Conservation (phyloP, 2,888 invertebrate species). For the Tenodera sinensis region DNA sequence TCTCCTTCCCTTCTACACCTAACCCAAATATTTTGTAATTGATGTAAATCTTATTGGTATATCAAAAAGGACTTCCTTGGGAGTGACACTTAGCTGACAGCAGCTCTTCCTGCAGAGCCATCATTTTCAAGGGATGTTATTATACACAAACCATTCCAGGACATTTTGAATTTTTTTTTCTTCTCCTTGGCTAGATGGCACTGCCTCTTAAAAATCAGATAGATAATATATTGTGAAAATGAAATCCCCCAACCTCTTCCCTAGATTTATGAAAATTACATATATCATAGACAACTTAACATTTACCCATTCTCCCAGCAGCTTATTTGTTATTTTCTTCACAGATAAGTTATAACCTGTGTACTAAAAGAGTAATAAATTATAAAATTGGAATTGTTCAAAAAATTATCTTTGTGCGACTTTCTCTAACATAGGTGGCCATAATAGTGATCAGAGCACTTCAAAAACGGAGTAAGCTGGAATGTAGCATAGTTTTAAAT, state of each 20-base stretch:
- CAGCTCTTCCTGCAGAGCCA: neutral
- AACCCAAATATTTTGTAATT: neutral
- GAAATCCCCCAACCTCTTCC: neutral
- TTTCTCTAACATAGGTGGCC: neutral
- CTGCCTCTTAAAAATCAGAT: neutral
- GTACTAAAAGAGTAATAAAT: neutral
- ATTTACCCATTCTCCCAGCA: neutral
- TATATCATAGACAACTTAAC: neutral
- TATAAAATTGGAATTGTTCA: no score
- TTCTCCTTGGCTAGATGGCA: neutral
- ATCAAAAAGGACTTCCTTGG: neutral
- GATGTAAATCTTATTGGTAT: neutral
- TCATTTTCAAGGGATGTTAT: neutral
- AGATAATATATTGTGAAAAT: neutral
- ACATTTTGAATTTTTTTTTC: neutral
- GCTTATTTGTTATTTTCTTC: neutral
- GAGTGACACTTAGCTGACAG: neutral
- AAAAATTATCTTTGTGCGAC: neutral
- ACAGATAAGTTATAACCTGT: neutral
- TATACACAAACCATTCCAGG: neutral
- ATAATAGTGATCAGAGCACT: neutral
- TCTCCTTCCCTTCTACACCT: conserved; percentile 9
- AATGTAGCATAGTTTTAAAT: neutral
- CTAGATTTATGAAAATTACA: neutral
- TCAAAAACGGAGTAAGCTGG: neutral